Evolutionary conservation across 1,140 invertebrate genomes (phyloP).

Genomic region (Eueides isabella): DNA sequence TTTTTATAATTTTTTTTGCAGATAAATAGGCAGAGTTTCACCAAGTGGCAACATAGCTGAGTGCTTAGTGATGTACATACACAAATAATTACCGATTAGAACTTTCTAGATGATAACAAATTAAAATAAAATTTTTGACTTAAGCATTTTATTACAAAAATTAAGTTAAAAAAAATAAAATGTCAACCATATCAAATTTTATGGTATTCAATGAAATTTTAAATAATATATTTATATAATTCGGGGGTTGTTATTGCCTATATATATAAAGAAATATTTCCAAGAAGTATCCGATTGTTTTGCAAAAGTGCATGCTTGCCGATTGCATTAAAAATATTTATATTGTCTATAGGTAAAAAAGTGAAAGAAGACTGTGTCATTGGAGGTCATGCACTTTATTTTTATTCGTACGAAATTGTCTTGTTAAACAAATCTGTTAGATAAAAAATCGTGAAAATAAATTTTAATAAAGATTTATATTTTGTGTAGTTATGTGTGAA

Average conservation of each 20-base stretch:
- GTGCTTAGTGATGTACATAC: neutral
- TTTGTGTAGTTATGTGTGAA: conserved; percentile 33
- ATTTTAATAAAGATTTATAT: neutral
- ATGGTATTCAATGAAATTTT: no score
- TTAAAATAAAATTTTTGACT: neutral
- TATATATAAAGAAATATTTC: neutral
- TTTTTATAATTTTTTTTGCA: neutral
- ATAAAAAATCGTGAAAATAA: conserved; percentile 43
- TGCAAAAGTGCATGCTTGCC: conserved; percentile 25
- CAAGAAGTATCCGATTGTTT: neutral
- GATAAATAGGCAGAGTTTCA: neutral
- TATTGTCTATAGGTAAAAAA: conserved; percentile 58
- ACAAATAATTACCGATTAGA: conserved; percentile 1
- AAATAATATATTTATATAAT: neutral
- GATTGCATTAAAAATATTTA: conserved; percentile 38
- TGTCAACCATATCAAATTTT: no score
- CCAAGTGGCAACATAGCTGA: neutral
- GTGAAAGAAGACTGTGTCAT: conserved; percentile 78
- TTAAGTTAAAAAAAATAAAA: neutral
- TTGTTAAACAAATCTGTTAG: conserved; percentile 46
- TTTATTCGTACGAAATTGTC: conserved; percentile 60
- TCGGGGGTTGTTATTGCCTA: neutral
- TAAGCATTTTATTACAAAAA: neutral
- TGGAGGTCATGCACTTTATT: conserved; percentile 80
- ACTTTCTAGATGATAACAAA: neutral